Percentiles rank a stretch among this genome's conserved stretches.
Evolutionary conservation across 2,113 vertebrate species (phyloP).

Genomic region (Arvicanthis niloticus): DNA sequence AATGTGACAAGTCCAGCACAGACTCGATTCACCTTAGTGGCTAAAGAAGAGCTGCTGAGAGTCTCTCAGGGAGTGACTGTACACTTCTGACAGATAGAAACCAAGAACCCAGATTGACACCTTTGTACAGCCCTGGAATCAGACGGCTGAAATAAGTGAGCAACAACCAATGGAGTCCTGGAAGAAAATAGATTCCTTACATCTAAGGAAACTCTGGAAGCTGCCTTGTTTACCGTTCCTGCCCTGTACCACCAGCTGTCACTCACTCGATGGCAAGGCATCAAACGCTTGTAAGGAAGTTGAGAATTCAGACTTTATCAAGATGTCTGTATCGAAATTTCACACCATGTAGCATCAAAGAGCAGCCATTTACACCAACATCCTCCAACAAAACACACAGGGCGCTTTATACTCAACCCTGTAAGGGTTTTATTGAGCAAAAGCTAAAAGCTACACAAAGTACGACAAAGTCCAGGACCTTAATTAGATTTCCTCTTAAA

Average conservation of each 20-base stretch:
- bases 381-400: slow-evolving; percentile 38
- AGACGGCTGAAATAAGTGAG: not conserved
- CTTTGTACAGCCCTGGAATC: not conserved
- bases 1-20: not conserved
- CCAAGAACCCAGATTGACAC: no score
- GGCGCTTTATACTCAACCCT: not conserved
- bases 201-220: not conserved
- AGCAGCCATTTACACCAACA: slow-evolving; percentile 26
- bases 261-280: not conserved
- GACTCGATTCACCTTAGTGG: not conserved
- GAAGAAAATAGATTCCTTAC: not conserved
- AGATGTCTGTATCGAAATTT: slow-evolving; percentile 46
- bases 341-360: slow-evolving; percentile 35
- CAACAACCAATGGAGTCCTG: not conserved
- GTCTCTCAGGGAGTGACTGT: not conserved
- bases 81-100: not conserved
- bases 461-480: slow-evolving; percentile 26
- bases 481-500: slow-evolving; percentile 59
- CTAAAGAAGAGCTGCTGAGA: not conserved
- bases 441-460: slow-evolving; percentile 38
- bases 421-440: not conserved
- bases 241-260: not conserved
- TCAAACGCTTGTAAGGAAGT: not conserved
- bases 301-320: slow-evolving; percentile 20
- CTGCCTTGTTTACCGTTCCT: not conserved